phyloP scores from a whole-genome alignment of 2,113 vertebrate species.

The Phalacrocorax brasilianus region DNA sequence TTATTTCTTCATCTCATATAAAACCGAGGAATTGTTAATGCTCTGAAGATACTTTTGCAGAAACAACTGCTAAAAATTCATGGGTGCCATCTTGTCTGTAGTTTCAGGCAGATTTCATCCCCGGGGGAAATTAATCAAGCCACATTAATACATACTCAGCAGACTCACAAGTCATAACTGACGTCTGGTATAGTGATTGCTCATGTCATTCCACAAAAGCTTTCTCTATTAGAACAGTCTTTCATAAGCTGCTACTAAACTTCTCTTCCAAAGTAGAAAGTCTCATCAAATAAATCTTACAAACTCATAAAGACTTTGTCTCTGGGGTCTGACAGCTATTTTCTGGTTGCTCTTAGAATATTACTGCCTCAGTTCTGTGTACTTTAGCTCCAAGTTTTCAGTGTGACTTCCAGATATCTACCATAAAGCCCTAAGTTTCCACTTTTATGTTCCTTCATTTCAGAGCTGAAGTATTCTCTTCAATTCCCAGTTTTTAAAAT shows the following conservation, averaged over 20 bases:
- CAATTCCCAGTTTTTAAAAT: constrained; percentile 33
- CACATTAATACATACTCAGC: constrained; percentile 21
- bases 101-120: constrained; percentile 41
- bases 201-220: not conserved
- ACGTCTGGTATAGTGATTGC: not conserved
- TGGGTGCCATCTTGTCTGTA: not conserved
- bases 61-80: constrained; percentile 22
- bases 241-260: constrained; percentile 19
- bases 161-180: constrained; percentile 38
- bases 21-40: not conserved
- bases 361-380: not conserved
- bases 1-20: not conserved
- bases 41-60: not conserved
- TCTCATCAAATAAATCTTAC: constrained; percentile 12
- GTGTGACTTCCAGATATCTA: constrained; percentile 12
- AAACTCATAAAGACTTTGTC: constrained; percentile 31
- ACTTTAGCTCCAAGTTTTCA: not conserved
- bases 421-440: not conserved
- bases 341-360: constrained; percentile 20
- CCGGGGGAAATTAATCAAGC: constrained; percentile 36
- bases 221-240: constrained; percentile 6
- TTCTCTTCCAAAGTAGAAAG: constrained; percentile 13
- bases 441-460: constrained; percentile 18
- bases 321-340: not conserved
- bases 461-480: constrained; percentile 35